A percentile compares a stretch with the other conserved stretches of the same genome.
These are phyloP conservation scores for Trematomus bernacchii DNA, from an alignment of 2,797 vertebrate genomes.

Conservation along the genomic window DNA sequence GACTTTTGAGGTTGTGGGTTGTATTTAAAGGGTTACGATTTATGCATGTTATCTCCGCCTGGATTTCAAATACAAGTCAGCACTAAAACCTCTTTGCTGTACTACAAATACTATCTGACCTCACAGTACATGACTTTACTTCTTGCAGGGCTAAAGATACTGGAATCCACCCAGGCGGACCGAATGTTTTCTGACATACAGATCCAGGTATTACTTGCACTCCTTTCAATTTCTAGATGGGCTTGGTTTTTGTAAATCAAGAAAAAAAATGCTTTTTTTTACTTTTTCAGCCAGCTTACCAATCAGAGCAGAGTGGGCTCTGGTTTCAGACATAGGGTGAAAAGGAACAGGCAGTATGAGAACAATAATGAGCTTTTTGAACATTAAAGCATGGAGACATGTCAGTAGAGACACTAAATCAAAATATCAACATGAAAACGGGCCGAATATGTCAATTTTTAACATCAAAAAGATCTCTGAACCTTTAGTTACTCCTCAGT, in stretches of 20 bases:
- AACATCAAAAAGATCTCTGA: slow-evolving; percentile 14
- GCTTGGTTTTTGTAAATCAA: too few relatives aligned
- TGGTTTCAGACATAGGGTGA: too few relatives aligned
- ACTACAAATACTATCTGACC: background rate
- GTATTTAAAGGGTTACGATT: background rate
- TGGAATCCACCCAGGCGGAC: background rate
- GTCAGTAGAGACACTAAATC: too few relatives aligned
- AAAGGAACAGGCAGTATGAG: too few relatives aligned
- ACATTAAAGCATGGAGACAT: too few relatives aligned
- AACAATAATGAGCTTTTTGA: too few relatives aligned
- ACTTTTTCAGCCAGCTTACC: too few relatives aligned
- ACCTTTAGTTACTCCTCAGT: slow-evolving; percentile 33
- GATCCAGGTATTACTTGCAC: background rate
- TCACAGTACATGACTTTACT: background rate
- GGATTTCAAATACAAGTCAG: background rate
- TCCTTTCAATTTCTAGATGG: too few relatives aligned
- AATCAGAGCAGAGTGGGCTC: too few relatives aligned
- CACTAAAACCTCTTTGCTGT: background rate
- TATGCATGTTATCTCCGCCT: background rate
- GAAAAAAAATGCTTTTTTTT: too few relatives aligned
- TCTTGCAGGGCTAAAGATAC: background rate
- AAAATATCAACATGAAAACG: too few relatives aligned
- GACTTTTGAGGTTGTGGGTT: background rate
- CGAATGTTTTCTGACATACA: background rate
- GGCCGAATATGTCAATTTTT: background rate